Base-by-base conservation (phyloP, 2,113 vertebrate genomes). In the Condylura cristata region DNA sequence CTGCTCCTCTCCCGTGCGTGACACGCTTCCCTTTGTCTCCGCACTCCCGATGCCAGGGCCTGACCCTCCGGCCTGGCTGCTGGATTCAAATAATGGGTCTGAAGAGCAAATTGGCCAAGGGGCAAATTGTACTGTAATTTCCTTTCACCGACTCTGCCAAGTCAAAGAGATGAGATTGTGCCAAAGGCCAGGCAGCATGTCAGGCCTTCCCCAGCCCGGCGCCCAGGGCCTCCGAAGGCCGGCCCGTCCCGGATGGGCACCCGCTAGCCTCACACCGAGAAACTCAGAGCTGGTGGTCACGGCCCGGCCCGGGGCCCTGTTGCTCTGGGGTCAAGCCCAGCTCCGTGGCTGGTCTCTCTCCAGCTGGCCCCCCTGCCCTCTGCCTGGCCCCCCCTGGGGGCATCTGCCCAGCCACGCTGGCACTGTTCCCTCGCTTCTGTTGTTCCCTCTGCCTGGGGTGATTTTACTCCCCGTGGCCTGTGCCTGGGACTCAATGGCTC, bases 251-350 rank as follows among this genome's bases (percentile, higher is more conserved):
- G 37, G 56, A n/a, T n/a, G 17, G 14, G 30, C 37, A n/a, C n/a
- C n/a, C 12, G 9, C 68, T 34, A 7, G 74, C 74, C 63, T 4
- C 46, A 14, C 75, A 24, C 84, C 34, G 32, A 7, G 9, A 10
- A 39, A 32, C 26, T 41, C 37, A 58, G 3, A 41, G 18, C 68
- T 28, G 8, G 9, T 24, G 0, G 0, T 72, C 18, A 16, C 37
- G 34, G 56, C 20, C 41, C 2, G 0, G 74, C 63, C 68, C 37
- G 3, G 56, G n/a, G 66, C 39, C 26, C 66, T 93, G 1, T 92
- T 82, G 91, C 66, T 92, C 87, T 90, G 82, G 89, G 78, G 82
- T 78, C 61, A 37, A 48, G 32, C 75, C 78, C 93, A 94, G 48
- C 37, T 18, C 70, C 65, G 44, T 68, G 37, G 89, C 90, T 80